A percentile compares a stretch with the other conserved stretches of the same genome.
Evolutionary conservation across 2,888 invertebrate species (phyloP).

Genomic region (Anthoptus insignis): DNA sequence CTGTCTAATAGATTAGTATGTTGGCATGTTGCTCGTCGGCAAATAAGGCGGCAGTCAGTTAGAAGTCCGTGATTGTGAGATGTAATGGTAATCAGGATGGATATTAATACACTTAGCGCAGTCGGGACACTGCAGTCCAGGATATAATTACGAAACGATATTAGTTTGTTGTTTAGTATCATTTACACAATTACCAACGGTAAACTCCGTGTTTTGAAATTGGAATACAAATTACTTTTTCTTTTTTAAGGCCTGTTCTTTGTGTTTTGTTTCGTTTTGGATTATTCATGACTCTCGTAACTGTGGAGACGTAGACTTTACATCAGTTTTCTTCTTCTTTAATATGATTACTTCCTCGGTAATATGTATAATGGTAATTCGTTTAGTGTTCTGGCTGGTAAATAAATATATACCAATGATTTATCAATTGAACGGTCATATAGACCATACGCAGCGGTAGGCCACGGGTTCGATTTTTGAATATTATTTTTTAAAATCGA

Average conservation of each 20-base stretch:
- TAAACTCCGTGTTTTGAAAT: slow-evolving; percentile 33
- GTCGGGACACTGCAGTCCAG: slow-evolving; percentile 71
- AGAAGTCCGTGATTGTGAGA: slow-evolving; percentile 76
- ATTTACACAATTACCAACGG: slow-evolving; percentile 40
- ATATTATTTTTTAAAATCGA: no score
- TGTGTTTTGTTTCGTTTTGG: background rate
- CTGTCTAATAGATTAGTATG: slow-evolving; percentile 57
- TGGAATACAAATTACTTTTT: slow-evolving; percentile 32
- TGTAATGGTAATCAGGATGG: slow-evolving; percentile 68
- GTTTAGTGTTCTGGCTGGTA: no score
- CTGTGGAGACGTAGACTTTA: no score
- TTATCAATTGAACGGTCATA: no score
- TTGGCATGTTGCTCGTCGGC: slow-evolving; percentile 63
- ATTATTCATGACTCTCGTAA: no score
- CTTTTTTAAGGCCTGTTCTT: slow-evolving; percentile 11
- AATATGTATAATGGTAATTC: no score
- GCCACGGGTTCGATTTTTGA: no score
- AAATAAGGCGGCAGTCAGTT: slow-evolving; percentile 84
- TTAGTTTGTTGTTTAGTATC: slow-evolving; percentile 42
- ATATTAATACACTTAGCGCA: slow-evolving; percentile 55
- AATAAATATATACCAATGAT: no score
- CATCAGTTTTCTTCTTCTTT: no score
- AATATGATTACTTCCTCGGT: no score
- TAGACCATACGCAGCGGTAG: no score
- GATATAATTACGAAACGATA: slow-evolving; percentile 64